These are phyloP conservation scores for Propithecus coquereli DNA, from an alignment of 2,113 vertebrate genomes.

Conservation along the genomic window DNA sequence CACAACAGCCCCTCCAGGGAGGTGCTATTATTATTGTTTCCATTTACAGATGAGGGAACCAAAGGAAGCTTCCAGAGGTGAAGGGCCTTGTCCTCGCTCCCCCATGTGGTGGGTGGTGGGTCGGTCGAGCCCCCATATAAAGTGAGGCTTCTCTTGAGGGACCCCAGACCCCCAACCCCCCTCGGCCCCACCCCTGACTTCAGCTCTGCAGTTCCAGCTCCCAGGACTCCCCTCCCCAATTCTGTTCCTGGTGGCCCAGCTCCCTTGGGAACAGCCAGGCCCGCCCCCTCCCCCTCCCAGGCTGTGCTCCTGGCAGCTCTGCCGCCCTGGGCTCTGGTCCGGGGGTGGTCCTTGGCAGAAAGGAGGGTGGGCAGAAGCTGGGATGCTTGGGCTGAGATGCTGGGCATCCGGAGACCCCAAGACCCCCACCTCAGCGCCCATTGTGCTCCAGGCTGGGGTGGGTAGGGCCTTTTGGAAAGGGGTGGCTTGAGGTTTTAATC, in stretches of 20 bases:
- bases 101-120: background rate
- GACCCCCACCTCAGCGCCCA: background rate
- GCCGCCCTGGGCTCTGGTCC: conserved; percentile 62
- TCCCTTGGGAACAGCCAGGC: conserved; percentile 60
- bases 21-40: background rate
- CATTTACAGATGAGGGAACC: background rate
- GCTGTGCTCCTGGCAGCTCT: conserved; percentile 70
- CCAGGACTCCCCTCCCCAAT: background rate
- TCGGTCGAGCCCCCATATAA: background rate
- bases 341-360: conserved; percentile 69
- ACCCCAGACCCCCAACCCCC: background rate
- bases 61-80: background rate
- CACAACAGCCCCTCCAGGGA: background rate
- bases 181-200: background rate
- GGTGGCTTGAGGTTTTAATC: conserved; percentile 73
- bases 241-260: conserved; percentile 20
- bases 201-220: background rate
- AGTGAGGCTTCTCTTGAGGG: background rate
- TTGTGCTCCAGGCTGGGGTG: background rate
- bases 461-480: conserved; percentile 38
- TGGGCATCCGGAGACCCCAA: background rate
- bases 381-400: background rate
- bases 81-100: background rate
- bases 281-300: background rate
- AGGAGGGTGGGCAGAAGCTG: background rate